Percentiles rank a stretch among this genome's conserved stretches.
Evolutionary conservation across 1,140 invertebrate species (phyloP).

Genomic region (Diabrotica virgifera): DNA sequence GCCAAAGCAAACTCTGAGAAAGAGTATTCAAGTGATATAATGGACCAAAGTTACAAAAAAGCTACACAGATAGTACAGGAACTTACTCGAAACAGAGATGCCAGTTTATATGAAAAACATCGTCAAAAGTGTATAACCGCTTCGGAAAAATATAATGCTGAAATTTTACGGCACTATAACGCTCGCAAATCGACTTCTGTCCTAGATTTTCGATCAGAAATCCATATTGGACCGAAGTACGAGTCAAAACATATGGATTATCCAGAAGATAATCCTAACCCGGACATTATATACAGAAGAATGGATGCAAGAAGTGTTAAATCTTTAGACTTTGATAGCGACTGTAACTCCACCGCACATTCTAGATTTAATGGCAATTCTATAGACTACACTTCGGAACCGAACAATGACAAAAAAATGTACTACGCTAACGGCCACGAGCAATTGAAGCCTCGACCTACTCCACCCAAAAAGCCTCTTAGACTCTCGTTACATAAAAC

Average conservation of each 20-base stretch:
- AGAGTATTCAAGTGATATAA: conserved; percentile 31
- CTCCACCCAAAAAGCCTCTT: conserved; percentile 80
- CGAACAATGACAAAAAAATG: conserved; percentile 52
- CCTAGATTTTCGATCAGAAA: conserved; percentile 44
- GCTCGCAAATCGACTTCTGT: conserved; percentile 46
- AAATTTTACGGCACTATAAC: conserved; percentile 45
- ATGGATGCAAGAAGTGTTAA: conserved; percentile 60
- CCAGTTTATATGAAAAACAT: conserved; percentile 43
- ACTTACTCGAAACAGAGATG: conserved; percentile 42
- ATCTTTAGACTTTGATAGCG: conserved; percentile 65
- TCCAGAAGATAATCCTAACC: conserved; percentile 30
- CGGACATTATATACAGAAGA: conserved; percentile 41
- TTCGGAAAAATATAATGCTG: conserved; percentile 45
- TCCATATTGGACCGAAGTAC: conserved; percentile 43
- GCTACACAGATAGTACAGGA: conserved; percentile 47
- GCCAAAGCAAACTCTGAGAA: conserved; percentile 33
- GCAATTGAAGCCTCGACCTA: conserved; percentile 55
- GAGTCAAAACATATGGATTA: conserved; percentile 41
- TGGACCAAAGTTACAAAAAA: conserved; percentile 47
- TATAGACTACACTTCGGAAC: conserved; percentile 57
- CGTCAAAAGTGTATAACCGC: conserved; percentile 44
- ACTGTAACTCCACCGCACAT: conserved; percentile 52
- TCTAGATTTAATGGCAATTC: conserved; percentile 43
- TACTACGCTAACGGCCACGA: conserved; percentile 26
- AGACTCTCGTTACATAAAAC: conserved; percentile 77